Base-by-base conservation (phyloP, 1,140 invertebrate genomes). In the Oppia nitens region DNA sequence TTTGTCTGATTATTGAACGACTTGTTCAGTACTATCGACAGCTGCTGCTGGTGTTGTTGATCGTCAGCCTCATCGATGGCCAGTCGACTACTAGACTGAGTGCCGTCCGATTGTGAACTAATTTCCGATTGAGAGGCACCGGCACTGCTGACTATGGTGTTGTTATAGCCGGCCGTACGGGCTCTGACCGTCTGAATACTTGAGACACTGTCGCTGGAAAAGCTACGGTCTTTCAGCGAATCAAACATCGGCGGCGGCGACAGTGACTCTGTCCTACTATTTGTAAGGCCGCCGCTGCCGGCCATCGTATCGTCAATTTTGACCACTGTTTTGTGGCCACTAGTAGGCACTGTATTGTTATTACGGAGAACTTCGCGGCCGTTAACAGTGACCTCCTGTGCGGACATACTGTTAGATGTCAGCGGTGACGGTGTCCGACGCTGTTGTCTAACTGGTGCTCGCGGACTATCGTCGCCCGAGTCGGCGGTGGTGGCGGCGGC, bases 1-100 rank as follows among this genome's bases (percentile, higher is more conserved):
- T 61, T 62, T 14, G 57, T 48, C n/a, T n/a, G n/a, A n/a, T n/a
- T n/a, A 26, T 62, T 64, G 17, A 62, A 20, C 21, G 57, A 27
- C 24, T 20, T 26, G 4, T n/a, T 26, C 6, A 50, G 20, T 50
- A 12, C 49, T 17, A 17, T 40, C 17, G 32, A 40, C 32, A 40
- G 32, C 6, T 40, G 6, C 6, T 6, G 6, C 6, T 40, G 6
- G 17, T 9, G 6, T 40, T 40, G 6, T 40, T 40, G 6, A 9
- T 40, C 6, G 17, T 40, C 32, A 17, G 6, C 32, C 17, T 40
- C 32, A 40, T 40, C 32, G 17, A 40, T 40, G 17, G 32, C 32
- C 17, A 40, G 17, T 40, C 32, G 6, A 40, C 6, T 9, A 40
- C 6, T 40, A 40, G 32, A 40, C 17, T 40, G 32, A 40, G 32